Conservation (phyloP, 2,113 vertebrate genomes). For the Bambusicola thoracicus region DNA sequence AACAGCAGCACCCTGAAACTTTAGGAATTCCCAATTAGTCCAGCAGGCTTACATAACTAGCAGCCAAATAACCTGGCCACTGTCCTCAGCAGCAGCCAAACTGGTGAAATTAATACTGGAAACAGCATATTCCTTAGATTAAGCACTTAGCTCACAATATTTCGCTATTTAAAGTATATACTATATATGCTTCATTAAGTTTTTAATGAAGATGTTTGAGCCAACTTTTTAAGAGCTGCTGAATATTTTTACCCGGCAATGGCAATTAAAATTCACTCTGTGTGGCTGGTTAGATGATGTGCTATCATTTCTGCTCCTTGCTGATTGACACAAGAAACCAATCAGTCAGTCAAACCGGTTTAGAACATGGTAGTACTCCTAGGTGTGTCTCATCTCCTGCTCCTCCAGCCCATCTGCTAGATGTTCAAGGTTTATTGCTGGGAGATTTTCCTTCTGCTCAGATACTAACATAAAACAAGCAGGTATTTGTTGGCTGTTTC, state of each 20-base stretch:
- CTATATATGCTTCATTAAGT: neutral
- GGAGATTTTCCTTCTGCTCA: neutral
- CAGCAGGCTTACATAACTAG: neutral
- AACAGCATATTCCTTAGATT: neutral
- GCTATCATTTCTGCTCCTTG: neutral
- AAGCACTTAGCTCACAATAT: neutral
- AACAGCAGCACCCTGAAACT: neutral
- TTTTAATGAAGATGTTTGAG: neutral
- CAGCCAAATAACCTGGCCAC: neutral
- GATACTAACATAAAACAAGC: neutral
- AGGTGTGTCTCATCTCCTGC: neutral
- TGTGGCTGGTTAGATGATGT: neutral
- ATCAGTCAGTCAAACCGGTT: neutral
- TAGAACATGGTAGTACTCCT: neutral
- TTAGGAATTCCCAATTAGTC: neutral
- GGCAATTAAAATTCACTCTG: neutral
- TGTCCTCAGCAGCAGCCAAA: neutral
- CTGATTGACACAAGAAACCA: neutral
- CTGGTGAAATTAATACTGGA: neutral
- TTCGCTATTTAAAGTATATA: neutral
- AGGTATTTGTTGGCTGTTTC: slow-evolving; percentile 43
- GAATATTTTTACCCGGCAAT: neutral
- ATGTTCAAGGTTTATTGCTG: neutral
- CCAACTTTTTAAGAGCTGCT: neutral
- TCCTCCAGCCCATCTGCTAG: neutral